Conservation (phyloP, 2,113 vertebrate species). For the Connochaetes taurinus region DNA sequence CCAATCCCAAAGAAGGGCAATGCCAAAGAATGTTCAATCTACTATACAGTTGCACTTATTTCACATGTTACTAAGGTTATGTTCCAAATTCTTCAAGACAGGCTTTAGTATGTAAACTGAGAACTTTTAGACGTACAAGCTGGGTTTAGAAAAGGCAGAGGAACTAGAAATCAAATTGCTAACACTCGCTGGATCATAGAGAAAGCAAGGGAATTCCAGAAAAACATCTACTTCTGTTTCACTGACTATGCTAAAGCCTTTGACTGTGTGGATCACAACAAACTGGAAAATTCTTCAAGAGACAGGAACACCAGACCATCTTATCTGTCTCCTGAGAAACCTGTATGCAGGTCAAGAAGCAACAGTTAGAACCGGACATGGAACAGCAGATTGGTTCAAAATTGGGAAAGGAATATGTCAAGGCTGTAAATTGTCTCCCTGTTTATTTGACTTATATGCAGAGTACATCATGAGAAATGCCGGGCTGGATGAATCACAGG, state of each 20-base stretch:
- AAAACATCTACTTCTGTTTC: not conserved
- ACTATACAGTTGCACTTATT: not conserved
- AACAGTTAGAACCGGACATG: not conserved
- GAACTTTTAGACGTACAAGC: not conserved
- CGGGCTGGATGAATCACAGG: not conserved
- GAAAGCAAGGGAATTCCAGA: not conserved
- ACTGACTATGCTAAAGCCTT: not conserved
- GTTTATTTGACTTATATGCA: not conserved
- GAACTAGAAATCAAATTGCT: not conserved
- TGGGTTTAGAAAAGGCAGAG: not conserved
- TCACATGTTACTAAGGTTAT: not conserved
- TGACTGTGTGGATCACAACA: not conserved
- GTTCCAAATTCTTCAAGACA: not conserved
- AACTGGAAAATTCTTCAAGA: not conserved
- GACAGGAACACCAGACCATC: not conserved
- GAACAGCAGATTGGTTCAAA: not conserved
- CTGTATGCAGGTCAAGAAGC: not conserved
- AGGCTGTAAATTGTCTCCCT: not conserved
- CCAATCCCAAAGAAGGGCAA: not conserved
- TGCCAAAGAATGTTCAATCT: not conserved
- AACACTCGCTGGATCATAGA: not conserved
- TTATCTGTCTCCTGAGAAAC: not conserved
- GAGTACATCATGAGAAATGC: not conserved
- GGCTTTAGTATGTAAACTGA: not conserved
- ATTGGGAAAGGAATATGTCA: not conserved